phyloP scores from a whole-genome alignment of 2,888 invertebrate species.

The Onthophagus sagittarius region DNA sequence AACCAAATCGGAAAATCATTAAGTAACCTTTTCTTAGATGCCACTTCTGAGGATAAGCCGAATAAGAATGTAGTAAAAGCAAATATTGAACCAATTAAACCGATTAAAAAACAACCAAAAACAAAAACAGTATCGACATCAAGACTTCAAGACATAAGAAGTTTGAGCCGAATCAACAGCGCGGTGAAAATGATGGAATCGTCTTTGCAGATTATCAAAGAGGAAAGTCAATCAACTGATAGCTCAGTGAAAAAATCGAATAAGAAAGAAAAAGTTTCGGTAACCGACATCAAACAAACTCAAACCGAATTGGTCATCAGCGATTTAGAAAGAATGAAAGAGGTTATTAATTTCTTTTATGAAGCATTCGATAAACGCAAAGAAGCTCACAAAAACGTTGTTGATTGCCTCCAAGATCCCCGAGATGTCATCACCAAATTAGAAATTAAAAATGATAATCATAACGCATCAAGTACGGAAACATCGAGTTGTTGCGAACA shows the following conservation, averaged over 20 bases:
- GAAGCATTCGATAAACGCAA: conserved; percentile 14
- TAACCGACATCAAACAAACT: conserved; percentile 15
- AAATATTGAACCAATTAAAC: not conserved
- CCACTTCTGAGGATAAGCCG: not conserved
- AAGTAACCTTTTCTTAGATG: conserved; percentile 1
- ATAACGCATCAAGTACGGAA: conserved; percentile 20
- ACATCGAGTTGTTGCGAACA: conserved; percentile 20
- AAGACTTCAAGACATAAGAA: conserved; percentile 8
- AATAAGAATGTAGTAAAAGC: not conserved
- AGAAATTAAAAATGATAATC: not conserved
- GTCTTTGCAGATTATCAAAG: conserved; percentile 22
- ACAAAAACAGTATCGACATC: not conserved
- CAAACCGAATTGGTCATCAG: conserved; percentile 18
- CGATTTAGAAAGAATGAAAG: conserved; percentile 22
- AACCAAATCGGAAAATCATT: not conserved
- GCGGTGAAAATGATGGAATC: conserved; percentile 22
- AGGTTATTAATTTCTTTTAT: conserved; percentile 21
- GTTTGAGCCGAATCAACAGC: conserved; percentile 16
- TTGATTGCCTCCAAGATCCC: not conserved
- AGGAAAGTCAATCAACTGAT: conserved; percentile 24
- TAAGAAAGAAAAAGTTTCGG: conserved; percentile 9
- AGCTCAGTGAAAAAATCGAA: conserved; percentile 6
- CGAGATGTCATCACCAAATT: not conserved
- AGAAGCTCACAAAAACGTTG: not conserved
- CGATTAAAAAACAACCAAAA: not conserved